These are phyloP conservation scores for Zaprionus camerounensis DNA, from an alignment of 1,140 invertebrate genomes.

Conservation along the genomic window DNA sequence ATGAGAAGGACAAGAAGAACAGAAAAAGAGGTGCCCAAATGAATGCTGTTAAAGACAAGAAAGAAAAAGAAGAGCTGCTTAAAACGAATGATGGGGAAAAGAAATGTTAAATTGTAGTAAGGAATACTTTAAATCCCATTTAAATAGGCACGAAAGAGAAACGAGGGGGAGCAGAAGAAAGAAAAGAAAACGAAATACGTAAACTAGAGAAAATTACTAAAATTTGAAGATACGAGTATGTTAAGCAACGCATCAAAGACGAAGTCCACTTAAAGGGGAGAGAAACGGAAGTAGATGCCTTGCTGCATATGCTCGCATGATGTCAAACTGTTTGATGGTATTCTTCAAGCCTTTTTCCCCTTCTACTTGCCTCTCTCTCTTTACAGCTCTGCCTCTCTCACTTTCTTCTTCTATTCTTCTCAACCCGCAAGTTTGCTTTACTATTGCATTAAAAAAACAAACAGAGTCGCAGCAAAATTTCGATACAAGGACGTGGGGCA, in stretches of 20 bases:
- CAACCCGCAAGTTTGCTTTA: constrained; percentile 32
- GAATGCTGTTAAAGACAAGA: not conserved
- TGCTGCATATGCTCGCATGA: constrained; percentile 2
- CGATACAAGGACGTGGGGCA: constrained; percentile 37
- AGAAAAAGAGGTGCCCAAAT: not conserved
- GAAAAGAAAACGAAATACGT: too few species aligned
- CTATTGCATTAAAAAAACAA: constrained; percentile 34
- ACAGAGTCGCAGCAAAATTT: constrained; percentile 16
- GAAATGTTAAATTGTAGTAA: not conserved
- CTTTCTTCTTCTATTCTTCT: not conserved
- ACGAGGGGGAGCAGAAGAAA: not conserved
- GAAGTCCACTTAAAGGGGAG: too few species aligned
- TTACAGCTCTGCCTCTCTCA: not conserved
- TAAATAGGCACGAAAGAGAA: not conserved
- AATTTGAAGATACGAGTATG: too few species aligned
- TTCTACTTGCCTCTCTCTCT: not conserved
- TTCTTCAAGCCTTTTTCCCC: too few species aligned
- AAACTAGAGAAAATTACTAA: too few species aligned
- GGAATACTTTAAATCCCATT: not conserved
- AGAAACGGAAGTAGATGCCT: too few species aligned
- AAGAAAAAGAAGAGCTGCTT: not conserved
- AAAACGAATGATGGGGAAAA: not conserved
- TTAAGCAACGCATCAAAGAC: too few species aligned
- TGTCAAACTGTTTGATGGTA: not conserved
- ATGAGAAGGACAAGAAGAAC: not conserved